Evolutionary conservation across 1,140 invertebrate genomes (phyloP), one percentile per base, ranked within the genome.

Genomic region (Diachasma alloeum): DNA sequence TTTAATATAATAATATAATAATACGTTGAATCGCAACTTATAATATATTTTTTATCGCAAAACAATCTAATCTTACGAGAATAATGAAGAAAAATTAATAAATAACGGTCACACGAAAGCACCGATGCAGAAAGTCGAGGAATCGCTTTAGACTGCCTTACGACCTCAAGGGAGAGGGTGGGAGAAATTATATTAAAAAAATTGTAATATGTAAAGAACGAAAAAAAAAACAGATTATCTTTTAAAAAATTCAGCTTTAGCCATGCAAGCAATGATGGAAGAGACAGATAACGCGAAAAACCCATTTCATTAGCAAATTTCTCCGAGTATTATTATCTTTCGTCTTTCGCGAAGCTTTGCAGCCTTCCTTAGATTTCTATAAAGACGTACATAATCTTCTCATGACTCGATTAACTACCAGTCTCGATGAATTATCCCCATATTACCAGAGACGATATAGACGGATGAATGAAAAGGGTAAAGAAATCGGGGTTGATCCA

Each of bases 41-140:
- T 74, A 70, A 79, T 79, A 79, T 79, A 79, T 79, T 79, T 79
- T 79, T 79, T 79, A 79, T 79, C 74, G 74, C 71, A 72, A 76
- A 76, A 68, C 26, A 71, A 73, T 72, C 73, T 75, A 76, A 79
- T 76, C 44, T 69, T 39, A 69, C 37, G 11, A 75, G 53, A 75
- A 63, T 69, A 39, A 13, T 48, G 46, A 17, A 46, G 19, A 46
- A 72, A 46, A 48, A 59, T 67, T 31, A 69, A 48, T 48, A 48
- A 72, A 71, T 67, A 71, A 59, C 46, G 53, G 70, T 53, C 66
- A 77, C 19, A 56, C 46, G 42, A 72, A 67, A 53, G 19, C 36
- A 74, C 53, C 26, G 48, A 66, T 39, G 36, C 67, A 71, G 68
- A 59, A 63, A 59, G 74, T 71, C 19, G 26, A 48, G 37, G 48